phyloP scores from a whole-genome alignment of 2,113 vertebrate genomes.

The Theropithecus gelada region DNA sequence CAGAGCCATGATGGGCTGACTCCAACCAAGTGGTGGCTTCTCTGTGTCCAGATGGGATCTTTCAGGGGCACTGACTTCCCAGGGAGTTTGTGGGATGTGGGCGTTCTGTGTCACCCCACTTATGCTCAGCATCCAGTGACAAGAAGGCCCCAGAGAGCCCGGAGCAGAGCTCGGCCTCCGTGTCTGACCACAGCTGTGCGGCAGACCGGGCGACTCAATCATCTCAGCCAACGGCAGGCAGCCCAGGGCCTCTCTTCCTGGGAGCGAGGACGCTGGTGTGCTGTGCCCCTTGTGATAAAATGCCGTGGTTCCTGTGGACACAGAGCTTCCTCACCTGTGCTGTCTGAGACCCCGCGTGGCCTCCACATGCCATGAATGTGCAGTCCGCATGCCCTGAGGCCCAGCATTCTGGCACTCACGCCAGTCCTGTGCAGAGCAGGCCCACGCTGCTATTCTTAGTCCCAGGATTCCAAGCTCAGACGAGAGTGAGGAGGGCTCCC shows the following conservation, averaged over 20 bases:
- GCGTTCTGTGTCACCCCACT: not conserved
- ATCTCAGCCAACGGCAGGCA: not conserved
- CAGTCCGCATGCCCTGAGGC: not conserved
- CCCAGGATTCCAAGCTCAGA: not conserved
- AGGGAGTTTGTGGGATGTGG: not conserved
- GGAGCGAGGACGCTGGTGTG: accelerated
- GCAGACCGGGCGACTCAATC: not conserved
- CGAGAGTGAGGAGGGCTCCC: not conserved
- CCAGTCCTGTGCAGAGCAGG: accelerated
- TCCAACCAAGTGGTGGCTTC: not conserved
- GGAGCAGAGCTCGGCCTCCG: not conserved
- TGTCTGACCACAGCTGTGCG: not conserved
- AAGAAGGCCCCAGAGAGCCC: not conserved
- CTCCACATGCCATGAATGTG: not conserved
- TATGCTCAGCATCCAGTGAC: not conserved
- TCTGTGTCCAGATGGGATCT: not conserved
- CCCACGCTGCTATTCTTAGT: not conserved
- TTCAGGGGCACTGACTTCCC: not conserved
- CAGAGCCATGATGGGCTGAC: not conserved
- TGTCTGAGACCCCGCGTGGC: no score
- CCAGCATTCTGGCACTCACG: not conserved
- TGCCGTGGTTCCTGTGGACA: not conserved
- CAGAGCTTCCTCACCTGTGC: not conserved
- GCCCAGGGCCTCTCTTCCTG: not conserved
- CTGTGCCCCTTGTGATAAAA: not conserved